phyloP scores from a whole-genome alignment of 2,888 invertebrate genomes.

The Aproaerema taeniolella region DNA sequence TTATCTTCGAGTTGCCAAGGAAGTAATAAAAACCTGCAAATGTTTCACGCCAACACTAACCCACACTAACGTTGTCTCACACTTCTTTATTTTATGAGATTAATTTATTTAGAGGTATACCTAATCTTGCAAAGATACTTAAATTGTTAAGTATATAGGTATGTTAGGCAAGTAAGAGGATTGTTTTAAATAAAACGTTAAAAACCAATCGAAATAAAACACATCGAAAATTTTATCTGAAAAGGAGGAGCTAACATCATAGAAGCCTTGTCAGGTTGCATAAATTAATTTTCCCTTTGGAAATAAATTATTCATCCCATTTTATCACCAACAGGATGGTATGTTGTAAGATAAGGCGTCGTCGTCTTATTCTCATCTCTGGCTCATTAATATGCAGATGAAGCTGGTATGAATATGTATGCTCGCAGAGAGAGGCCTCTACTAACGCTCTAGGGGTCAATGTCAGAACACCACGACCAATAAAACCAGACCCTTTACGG shows the following conservation, averaged over 20 bases:
- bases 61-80: too few relatives aligned
- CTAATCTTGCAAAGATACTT: too few relatives aligned
- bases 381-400: constrained; percentile 57
- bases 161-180: not conserved
- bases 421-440: constrained; percentile 50
- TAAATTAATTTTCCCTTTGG: too few relatives aligned
- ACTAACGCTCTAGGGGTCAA: constrained; percentile 61
- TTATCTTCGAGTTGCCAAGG: constrained; percentile 27
- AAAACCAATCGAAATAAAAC: too few relatives aligned
- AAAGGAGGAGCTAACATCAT: too few relatives aligned
- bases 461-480: constrained; percentile 52
- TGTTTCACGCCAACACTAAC: constrained; percentile 1
- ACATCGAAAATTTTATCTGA: too few relatives aligned
- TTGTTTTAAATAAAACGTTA: too few relatives aligned
- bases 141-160: not conserved
- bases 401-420: constrained; percentile 58
- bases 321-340: constrained; percentile 10
- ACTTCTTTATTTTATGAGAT: too few relatives aligned
- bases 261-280: too few relatives aligned
- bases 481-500: constrained; percentile 32
- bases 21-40: constrained; percentile 44
- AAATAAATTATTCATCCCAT: too few relatives aligned
- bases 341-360: constrained; percentile 25
- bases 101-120: too few relatives aligned
- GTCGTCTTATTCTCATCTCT: constrained; percentile 37